Evolutionary conservation across 64 coral and sea anemone species (phyloP), one percentile per base, ranked within the genome.

Genomic region (Pachyseris speciosa): DNA sequence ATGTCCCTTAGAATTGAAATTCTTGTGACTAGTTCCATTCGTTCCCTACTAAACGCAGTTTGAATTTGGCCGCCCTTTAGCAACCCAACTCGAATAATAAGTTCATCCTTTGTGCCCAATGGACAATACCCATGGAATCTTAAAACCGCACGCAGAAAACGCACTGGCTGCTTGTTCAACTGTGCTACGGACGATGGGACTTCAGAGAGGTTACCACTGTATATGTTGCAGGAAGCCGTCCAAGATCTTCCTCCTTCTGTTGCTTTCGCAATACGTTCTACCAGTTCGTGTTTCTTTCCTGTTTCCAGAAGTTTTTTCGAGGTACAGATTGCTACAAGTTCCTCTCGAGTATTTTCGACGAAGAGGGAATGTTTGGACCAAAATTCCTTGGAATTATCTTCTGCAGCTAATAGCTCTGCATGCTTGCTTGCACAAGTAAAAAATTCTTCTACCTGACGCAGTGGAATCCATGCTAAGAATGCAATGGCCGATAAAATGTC

Each of bases 381-480:
- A 7, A 87, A 84, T 52, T 94, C 69, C 17, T 87, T 69, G 2
- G 63, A 66, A 15, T 74, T 28, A 72, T 75, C 80, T 20, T 94
- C 75, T 38, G 20, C 11, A 72, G 68, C 80, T 11, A 44, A 52
- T 61, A 88, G 88, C 9, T 83, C 68, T 33, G 39, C 75, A 17
- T 84, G 83, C 16, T 55, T 48, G 38, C 72, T 48, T 5, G 17
- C 37, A 37, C 55, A 12, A 16, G 51, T 52, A 53, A 94, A 94
- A 61, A 83, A 94, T 27, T 37, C 45, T 63, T 63, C 45, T 83
- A 72, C 92, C 47, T 94, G 85, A 41, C 71, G 15, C 32, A 72
- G 43, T 33, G 92, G 85, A 55, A 94, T 39, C 92, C 85, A 94
- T 27, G 78, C 58, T 36, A 94, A 86, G 27, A 94, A 36, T 57